Evolutionary conservation across 2,888 invertebrate genomes (phyloP).

Genomic region (Vesta saturnalis): DNA sequence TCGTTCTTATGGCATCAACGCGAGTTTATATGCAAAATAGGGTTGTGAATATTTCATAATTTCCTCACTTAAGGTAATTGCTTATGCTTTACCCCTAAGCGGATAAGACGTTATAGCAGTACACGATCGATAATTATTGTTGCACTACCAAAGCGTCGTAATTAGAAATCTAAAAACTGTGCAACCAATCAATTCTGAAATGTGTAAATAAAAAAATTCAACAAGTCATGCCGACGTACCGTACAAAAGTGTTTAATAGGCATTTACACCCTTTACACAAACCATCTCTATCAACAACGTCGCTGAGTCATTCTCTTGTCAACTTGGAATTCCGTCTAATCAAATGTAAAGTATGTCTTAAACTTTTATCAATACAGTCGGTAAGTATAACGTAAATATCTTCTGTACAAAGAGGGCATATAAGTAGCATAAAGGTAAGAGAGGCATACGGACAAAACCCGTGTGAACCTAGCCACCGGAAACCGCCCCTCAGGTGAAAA

Average conservation of each 20-base stretch:
- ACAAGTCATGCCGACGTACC: constrained; percentile 44
- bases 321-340: constrained; percentile 57
- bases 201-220: constrained; percentile 23
- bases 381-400: neutral
- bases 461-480: constrained; percentile 61
- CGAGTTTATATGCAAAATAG: constrained; percentile 43
- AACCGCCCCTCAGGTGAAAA: constrained; percentile 59
- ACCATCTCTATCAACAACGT: constrained; percentile 57
- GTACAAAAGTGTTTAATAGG: constrained; percentile 55
- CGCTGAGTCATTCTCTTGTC: constrained; percentile 57
- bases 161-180: neutral
- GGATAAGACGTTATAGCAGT: constrained; percentile 3
- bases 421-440: constrained; percentile 12
- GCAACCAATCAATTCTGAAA: constrained; percentile 35
- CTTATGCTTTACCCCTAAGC: constrained; percentile 30
- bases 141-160: neutral
- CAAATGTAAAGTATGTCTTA: constrained; percentile 42
- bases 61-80: constrained; percentile 45
- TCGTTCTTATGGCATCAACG: constrained; percentile 36
- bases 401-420: neutral
- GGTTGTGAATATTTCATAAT: constrained; percentile 44
- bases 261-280: constrained; percentile 60
- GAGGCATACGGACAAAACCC: constrained; percentile 31
- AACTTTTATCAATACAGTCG: neutral
- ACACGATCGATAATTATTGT: neutral